These are phyloP conservation scores for Lamprologus speciosus DNA, from an alignment of 2,113 vertebrate species.

Conservation along the genomic window DNA sequence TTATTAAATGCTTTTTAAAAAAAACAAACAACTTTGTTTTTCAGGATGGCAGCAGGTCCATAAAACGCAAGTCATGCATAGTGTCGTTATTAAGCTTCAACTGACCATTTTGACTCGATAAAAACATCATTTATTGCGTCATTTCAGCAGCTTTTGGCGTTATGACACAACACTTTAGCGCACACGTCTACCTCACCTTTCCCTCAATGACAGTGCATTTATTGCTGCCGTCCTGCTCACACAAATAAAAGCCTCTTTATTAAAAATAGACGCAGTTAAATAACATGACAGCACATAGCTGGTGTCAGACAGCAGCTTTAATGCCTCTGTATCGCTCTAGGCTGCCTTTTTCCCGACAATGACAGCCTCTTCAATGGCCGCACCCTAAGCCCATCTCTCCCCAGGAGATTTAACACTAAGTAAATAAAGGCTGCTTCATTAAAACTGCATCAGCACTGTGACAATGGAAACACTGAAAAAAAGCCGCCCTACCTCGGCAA, in stretches of 20 bases:
- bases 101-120: not conserved
- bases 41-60: not conserved
- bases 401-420: slow-evolving; percentile 40
- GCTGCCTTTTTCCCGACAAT: not conserved
- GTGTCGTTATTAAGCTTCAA: not conserved
- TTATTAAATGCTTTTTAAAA: not conserved
- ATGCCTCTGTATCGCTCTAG: not conserved
- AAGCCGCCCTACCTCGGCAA: slow-evolving; percentile 13
- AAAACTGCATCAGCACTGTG: slow-evolving; percentile 12
- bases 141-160: not conserved
- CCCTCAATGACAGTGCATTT: slow-evolving; percentile 38
- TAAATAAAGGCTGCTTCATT: slow-evolving; percentile 38
- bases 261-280: not conserved
- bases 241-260: not conserved
- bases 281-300: not conserved
- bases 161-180: not conserved
- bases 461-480: not conserved
- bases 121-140: not conserved
- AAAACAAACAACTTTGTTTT: not conserved
- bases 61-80: not conserved
- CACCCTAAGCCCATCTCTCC: slow-evolving; percentile 57
- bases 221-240: not conserved
- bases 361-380: slow-evolving; percentile 56
- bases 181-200: not conserved
- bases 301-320: not conserved